Percentiles rank a stretch among this genome's conserved stretches.
These are phyloP conservation scores for Zenarchopterus dispar DNA, from an alignment of 2,797 vertebrate species.

Conservation along the genomic window DNA sequence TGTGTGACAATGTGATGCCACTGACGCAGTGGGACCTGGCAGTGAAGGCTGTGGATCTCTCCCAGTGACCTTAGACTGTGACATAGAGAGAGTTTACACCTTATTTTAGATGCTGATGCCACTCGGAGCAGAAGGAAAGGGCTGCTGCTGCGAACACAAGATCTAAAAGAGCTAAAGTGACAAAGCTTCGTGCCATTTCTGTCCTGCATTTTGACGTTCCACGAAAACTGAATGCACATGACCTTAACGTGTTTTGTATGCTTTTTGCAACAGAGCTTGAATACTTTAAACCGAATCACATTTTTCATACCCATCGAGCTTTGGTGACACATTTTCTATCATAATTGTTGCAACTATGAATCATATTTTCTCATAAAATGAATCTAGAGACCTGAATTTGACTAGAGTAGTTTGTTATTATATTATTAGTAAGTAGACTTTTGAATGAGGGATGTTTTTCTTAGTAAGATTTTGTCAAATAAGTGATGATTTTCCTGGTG, in stretches of 20 bases:
- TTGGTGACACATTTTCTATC: slow-evolving; percentile 47
- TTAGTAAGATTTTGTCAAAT: neutral
- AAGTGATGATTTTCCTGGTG: slow-evolving; percentile 1
- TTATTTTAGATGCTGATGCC: slow-evolving; percentile 66
- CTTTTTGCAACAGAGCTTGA: slow-evolving; percentile 43
- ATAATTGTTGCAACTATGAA: slow-evolving; percentile 10
- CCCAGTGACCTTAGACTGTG: slow-evolving; percentile 84
- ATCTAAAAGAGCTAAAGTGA: slow-evolving; percentile 39
- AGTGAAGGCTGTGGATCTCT: slow-evolving; percentile 64
- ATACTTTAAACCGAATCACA: slow-evolving; percentile 38
- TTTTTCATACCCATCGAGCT: slow-evolving; percentile 41
- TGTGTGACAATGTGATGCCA: slow-evolving; percentile 44
- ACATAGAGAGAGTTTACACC: slow-evolving; percentile 69
- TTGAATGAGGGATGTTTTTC: neutral
- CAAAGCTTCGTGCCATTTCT: slow-evolving; percentile 67
- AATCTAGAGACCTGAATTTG: slow-evolving; percentile 14
- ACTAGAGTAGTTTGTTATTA: neutral
- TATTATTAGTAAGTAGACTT: slow-evolving; percentile 3
- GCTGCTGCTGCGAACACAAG: slow-evolving; percentile 42
- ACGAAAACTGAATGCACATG: slow-evolving; percentile 49
- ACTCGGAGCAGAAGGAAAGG: slow-evolving; percentile 50
- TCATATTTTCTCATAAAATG: slow-evolving; percentile 21
- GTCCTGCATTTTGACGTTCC: slow-evolving; percentile 55
- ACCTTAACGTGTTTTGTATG: slow-evolving; percentile 63
- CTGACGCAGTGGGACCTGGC: slow-evolving; percentile 49